Evolutionary conservation across 2,797 vertebrate species (phyloP).

Genomic region (Coranthus polyacanthus): DNA sequence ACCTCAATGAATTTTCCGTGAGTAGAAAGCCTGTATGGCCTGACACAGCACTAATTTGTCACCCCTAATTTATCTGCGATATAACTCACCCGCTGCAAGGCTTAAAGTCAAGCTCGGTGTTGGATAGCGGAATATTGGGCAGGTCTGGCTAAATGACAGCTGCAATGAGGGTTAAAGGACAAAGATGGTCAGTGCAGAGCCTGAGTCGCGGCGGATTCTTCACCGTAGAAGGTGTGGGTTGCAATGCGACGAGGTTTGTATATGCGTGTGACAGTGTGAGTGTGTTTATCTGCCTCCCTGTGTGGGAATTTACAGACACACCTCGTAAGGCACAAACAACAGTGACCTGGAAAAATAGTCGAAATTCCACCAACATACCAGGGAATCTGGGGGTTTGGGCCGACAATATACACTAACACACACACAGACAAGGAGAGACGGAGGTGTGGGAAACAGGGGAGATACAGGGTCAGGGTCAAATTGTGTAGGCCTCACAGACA

Average conservation of each 20-base stretch:
- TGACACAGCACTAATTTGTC: constrained; percentile 46
- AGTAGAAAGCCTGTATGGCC: constrained; percentile 29
- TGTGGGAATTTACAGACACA: constrained; percentile 81
- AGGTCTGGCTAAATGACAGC: constrained; percentile 5
- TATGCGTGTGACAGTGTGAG: constrained; percentile 65
- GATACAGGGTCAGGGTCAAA: constrained; percentile 82
- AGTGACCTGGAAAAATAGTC: constrained; percentile 83
- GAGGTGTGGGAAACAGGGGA: constrained; percentile 81
- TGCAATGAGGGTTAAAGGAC: neutral
- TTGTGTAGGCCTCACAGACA: constrained; percentile 75
- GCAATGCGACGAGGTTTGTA: constrained; percentile 66
- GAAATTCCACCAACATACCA: constrained; percentile 83
- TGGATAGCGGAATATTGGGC: neutral
- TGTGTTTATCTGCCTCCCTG: constrained; percentile 80
- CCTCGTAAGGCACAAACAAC: constrained; percentile 82
- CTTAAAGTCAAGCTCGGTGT: constrained; percentile 3
- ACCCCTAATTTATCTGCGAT: constrained; percentile 43
- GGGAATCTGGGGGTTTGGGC: constrained; percentile 72
- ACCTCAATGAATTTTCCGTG: constrained; percentile 44
- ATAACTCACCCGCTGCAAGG: constrained; percentile 26
- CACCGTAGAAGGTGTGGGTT: constrained; percentile 62
- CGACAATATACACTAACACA: constrained; percentile 65
- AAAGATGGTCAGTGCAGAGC: constrained; percentile 11
- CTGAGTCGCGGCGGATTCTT: constrained; percentile 32
- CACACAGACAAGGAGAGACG: constrained; percentile 49